phyloP scores from a whole-genome alignment of 2,113 vertebrate genomes.

The Phoxinus phoxinus region DNA sequence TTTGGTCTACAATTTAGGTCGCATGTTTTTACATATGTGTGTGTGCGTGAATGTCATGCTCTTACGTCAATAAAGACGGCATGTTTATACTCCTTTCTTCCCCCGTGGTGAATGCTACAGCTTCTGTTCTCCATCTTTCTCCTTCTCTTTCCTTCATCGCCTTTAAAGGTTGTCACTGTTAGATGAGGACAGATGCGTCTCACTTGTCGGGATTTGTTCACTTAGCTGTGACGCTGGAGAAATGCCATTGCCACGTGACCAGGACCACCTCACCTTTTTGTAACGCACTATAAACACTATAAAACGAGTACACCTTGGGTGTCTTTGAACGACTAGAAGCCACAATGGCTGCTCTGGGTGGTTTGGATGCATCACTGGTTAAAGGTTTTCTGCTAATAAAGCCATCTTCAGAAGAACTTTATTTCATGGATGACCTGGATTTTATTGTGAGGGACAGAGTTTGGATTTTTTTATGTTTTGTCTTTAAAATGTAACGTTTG shows the following conservation, averaged over 20 bases:
- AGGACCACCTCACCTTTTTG: neutral
- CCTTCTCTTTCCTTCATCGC: conserved; percentile 61
- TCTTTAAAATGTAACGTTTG: neutral
- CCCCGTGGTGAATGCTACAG: conserved; percentile 68
- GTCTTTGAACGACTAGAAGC: neutral
- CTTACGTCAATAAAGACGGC: conserved; percentile 61
- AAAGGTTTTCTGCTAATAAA: conserved; percentile 4
- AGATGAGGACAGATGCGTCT: conserved; percentile 50
- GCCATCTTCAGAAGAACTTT: neutral
- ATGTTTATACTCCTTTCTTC: conserved; percentile 69
- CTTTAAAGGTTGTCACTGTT: conserved; percentile 75
- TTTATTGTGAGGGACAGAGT: conserved; percentile 22
- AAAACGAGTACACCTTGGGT: neutral
- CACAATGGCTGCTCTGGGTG: conserved; percentile 6
- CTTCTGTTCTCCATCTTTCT: conserved; percentile 71
- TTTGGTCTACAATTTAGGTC: conserved; percentile 16
- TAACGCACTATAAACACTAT: neutral
- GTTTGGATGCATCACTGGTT: conserved; percentile 3
- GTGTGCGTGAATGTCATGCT: conserved; percentile 25
- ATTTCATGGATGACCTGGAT: neutral
- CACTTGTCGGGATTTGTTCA: conserved; percentile 43
- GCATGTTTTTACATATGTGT: conserved; percentile 33
- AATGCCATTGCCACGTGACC: conserved; percentile 27
- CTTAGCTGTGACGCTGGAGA: conserved; percentile 54
- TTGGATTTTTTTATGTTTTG: neutral